phyloP scores from a whole-genome alignment of 2,797 vertebrate species.

The Anomalospiza imberbis region DNA sequence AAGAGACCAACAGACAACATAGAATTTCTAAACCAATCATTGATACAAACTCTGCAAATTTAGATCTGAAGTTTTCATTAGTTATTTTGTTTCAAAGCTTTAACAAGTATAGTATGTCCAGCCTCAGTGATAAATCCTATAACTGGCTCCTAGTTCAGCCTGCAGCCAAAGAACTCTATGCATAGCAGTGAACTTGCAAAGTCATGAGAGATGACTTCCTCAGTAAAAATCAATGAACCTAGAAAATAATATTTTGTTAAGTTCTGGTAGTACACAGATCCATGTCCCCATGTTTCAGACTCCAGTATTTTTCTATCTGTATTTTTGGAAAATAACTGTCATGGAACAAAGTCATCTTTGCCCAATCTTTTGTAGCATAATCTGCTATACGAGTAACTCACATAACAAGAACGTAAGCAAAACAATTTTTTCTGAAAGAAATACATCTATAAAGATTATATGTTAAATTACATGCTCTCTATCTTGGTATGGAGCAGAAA shows the following conservation, averaged over 20 bases:
- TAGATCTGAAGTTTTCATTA: neutral
- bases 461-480: fast-evolving
- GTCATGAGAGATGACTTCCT: neutral
- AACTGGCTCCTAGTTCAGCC: neutral
- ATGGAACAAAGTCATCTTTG: fast-evolving
- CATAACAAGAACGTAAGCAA: neutral
- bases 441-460: neutral
- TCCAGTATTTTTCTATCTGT: neutral
- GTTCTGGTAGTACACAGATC: neutral
- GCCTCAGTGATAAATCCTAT: neutral
- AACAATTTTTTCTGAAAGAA: neutral
- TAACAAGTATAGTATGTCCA: neutral
- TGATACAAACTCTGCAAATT: neutral
- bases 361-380: neutral
- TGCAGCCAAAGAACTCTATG: neutral
- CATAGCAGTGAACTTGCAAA: neutral
- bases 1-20: neutral
- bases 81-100: neutral
- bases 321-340: neutral
- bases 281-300: neutral
- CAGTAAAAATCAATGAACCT: neutral
- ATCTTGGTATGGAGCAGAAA: neutral
- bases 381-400: neutral
- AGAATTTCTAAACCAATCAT: neutral
- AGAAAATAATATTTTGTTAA: neutral